Evolutionary conservation across 2,797 vertebrate species (phyloP).

Genomic region (Notolepis coatsorum): DNA sequence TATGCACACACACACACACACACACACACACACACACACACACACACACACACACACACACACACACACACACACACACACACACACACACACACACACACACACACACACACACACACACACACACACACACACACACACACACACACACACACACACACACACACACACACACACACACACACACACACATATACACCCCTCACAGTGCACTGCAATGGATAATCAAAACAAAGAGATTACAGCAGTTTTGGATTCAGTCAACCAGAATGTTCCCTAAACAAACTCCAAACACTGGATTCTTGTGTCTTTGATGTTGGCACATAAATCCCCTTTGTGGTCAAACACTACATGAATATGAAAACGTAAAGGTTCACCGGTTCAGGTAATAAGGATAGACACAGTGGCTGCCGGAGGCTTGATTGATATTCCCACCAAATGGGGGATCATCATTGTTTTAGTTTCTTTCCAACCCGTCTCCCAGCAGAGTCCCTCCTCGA

Average conservation of each 20-base stretch:
- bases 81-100: neutral
- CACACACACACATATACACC: conserved; percentile 18
- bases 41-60: neutral
- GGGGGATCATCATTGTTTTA: conserved; percentile 27
- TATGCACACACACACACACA: neutral
- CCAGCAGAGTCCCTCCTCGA: conserved; percentile 23
- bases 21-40: neutral
- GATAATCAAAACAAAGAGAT: conserved; percentile 53
- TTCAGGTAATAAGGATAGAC: conserved; percentile 17
- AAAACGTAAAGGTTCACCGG: conserved; percentile 17
- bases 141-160: conserved; percentile 8
- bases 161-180: conserved; percentile 11
- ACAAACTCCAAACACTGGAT: conserved; percentile 44
- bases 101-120: conserved; percentile 3
- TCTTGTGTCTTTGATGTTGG: conserved; percentile 51
- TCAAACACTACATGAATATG: conserved; percentile 47
- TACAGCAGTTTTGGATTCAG: conserved; percentile 42
- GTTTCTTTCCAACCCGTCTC: conserved; percentile 12
- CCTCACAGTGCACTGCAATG: conserved; percentile 37
- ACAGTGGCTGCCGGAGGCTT: conserved; percentile 4
- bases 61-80: neutral
- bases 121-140: conserved; percentile 4
- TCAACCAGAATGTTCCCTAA: conserved; percentile 52
- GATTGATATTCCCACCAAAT: conserved; percentile 46
- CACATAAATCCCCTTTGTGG: conserved; percentile 32